Evolutionary conservation across 2,797 vertebrate species (phyloP), one percentile per base, ranked within the genome.

Genomic region (Arrhamphus sclerolepis): DNA sequence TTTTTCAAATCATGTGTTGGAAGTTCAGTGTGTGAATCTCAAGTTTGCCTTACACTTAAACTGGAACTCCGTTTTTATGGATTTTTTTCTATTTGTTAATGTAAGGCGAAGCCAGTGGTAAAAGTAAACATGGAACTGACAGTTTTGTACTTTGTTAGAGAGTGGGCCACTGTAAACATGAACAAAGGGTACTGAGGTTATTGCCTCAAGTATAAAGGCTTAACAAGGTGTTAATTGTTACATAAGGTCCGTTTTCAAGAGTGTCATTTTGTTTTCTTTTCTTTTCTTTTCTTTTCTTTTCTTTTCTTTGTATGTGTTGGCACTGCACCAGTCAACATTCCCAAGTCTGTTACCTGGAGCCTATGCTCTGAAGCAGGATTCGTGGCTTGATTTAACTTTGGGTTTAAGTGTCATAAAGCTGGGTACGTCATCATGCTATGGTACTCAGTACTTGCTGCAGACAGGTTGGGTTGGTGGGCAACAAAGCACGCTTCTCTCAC

Each of bases 31-130:
- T 75, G 61, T 80, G 62, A 82, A 89, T 90, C 89, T 92, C 73
- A 89, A 78, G 72, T 85, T 90, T 88, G 86, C 89, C 87, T 90
- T 91, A 77, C 80, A 78, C 68, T 69, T 62, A 58, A 90, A 90
- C 89, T 91, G 87, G 85, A 91, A 89, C 76, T 87, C 56, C 62
- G 63, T 62, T 66, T 58, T 19, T 77, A 61, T 61, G 21, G 19
- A 21, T 39, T 22, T 24, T 24, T 71, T 86, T 24, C n/a, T 71
- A 85, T 86, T 78, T 86, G 54, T 73, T 72, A 29, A 51, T 38
- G 39, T 57, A 61, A 59, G 62, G 53, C 65, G 62, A 77, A 81
- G 63, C 57, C 69, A 83, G 79, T 61, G 34, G 49, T 54, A 46
- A 39, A 63, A 63, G 48, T 53, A 41, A 58, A 11, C 9, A 34